phyloP scores from a whole-genome alignment of 2,888 invertebrate genomes.

The Nasonovia ribisnigri region DNA sequence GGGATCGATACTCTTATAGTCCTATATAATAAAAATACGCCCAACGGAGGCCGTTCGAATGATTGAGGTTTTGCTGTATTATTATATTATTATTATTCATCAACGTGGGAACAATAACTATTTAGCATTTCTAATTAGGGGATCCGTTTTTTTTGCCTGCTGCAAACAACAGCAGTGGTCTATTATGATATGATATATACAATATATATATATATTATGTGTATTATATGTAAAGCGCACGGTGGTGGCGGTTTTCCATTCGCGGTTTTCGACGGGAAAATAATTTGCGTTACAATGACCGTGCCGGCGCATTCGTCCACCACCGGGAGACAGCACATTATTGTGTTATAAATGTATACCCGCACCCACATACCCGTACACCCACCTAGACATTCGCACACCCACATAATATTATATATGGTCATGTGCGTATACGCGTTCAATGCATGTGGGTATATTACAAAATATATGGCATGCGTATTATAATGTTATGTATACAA shows the following conservation, averaged over 20 bases:
- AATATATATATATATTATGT: neutral
- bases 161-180: neutral
- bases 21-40: neutral
- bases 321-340: neutral
- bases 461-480: neutral
- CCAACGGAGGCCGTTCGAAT: neutral
- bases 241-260: neutral
- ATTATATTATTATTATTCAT: neutral
- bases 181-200: neutral
- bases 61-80: neutral
- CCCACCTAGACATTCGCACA: neutral
- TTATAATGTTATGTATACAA: neutral
- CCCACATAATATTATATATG: neutral
- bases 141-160: neutral
- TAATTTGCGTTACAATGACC: constrained; percentile 3
- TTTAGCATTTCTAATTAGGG: neutral
- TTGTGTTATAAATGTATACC: neutral
- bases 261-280: neutral
- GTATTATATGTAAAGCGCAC: no score
- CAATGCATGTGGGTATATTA: neutral
- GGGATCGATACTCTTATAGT: neutral
- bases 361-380: neutral
- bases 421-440: neutral
- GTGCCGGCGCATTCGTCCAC: neutral
- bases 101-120: neutral